phyloP scores from a whole-genome alignment of 1,140 invertebrate genomes.

The Teleogryllus occipitalis region DNA sequence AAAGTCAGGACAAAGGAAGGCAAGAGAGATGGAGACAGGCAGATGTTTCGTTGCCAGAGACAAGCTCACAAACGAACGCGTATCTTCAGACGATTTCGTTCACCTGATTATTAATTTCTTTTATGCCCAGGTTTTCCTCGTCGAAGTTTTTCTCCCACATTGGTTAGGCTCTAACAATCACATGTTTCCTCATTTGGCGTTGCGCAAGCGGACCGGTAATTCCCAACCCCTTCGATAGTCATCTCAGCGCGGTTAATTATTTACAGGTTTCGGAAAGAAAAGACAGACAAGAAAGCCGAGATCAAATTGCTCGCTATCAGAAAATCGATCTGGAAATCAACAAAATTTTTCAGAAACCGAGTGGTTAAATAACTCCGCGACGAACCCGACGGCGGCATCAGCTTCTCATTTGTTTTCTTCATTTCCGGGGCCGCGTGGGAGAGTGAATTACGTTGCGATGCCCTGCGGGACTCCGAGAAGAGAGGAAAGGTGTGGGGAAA shows the following conservation, averaged over 20 bases:
- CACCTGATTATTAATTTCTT: neutral
- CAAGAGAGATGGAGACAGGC: neutral
- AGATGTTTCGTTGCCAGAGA: neutral
- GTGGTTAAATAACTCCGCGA: neutral
- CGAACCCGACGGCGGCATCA: neutral
- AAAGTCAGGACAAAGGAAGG: neutral
- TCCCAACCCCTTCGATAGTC: neutral
- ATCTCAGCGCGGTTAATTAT: neutral
- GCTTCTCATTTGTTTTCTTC: neutral
- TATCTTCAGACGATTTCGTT: neutral
- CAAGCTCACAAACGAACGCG: neutral
- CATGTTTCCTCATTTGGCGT: neutral
- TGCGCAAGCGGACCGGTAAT: neutral
- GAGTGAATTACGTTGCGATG: neutral
- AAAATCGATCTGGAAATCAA: conserved; percentile 1
- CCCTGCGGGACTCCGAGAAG: too few relatives aligned
- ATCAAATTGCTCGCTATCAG: neutral
- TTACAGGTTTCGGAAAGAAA: neutral
- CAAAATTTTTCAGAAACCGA: neutral
- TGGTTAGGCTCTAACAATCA: neutral
- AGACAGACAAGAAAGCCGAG: neutral
- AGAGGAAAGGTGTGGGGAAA: too few relatives aligned
- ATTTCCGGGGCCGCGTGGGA: neutral
- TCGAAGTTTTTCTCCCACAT: neutral
- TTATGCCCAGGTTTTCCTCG: neutral